These are phyloP conservation scores for Dolichopus griseipennis DNA, from an alignment of 2,888 invertebrate genomes.

Conservation along the genomic window DNA sequence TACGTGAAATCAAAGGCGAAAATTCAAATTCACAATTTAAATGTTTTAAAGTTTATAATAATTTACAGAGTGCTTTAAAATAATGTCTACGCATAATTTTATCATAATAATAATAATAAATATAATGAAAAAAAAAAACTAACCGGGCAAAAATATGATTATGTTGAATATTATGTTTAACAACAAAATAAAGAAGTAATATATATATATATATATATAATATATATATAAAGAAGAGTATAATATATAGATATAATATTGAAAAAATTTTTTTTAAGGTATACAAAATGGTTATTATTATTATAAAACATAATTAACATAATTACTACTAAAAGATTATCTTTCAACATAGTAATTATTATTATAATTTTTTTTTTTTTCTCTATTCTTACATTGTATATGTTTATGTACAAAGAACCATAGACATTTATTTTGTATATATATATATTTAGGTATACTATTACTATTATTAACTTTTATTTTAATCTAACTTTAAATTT, in stretches of 20 bases:
- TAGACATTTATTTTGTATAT: no score
- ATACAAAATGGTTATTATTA: neutral
- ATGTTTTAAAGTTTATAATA: neutral
- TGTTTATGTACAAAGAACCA: no score
- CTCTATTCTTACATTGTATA: no score
- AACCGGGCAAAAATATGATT: neutral
- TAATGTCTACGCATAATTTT: neutral
- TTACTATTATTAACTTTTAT: no score
- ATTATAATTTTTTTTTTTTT: neutral
- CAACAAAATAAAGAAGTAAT: neutral
- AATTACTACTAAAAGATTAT: conserved; percentile 10
- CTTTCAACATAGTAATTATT: conserved; percentile 7
- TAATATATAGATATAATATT: no score
- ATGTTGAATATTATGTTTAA: conserved; percentile 3
- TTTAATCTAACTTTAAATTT: no score
- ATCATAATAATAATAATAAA: neutral
- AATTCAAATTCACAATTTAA: no score
- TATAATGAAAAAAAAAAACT: neutral
- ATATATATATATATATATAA: no score
- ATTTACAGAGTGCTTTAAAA: neutral
- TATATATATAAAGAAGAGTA: no score
- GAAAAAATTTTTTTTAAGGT: neutral
- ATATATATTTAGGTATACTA: no score
- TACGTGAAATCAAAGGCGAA: no score
- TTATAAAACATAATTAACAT: conserved; percentile 8